Conservation (phyloP, 2,888 invertebrate species). For the Blastobasis lacticolella region DNA sequence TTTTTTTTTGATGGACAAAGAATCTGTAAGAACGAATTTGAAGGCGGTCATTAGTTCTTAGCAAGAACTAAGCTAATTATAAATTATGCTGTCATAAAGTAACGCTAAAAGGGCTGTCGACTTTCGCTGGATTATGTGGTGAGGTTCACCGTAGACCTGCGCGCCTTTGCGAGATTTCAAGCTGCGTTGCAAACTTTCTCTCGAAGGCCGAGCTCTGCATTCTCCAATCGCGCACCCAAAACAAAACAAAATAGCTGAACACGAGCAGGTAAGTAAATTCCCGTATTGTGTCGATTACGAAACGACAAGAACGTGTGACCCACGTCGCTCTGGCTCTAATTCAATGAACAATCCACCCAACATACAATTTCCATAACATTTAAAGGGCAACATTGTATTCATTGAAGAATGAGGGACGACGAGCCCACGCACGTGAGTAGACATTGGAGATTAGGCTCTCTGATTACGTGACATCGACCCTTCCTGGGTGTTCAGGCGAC, state of each 20-base stretch:
- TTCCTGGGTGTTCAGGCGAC: conserved; percentile 39
- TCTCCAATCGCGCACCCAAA: conserved; percentile 14
- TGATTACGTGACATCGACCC: conserved; percentile 59
- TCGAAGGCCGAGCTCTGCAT: conserved; percentile 1
- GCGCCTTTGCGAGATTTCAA: no score
- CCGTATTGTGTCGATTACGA: no score
- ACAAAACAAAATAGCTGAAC: background rate
- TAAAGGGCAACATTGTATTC: conserved; percentile 45
- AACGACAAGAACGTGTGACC: conserved; percentile 7
- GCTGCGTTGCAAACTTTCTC: conserved; percentile 15
- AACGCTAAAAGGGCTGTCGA: no score
- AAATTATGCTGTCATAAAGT: no score
- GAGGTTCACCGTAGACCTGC: no score
- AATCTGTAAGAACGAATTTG: no score
- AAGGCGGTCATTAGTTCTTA: no score
- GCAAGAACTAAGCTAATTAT: no score
- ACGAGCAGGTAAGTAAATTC: no score
- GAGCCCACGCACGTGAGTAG: conserved; percentile 56
- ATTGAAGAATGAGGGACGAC: conserved; percentile 26
- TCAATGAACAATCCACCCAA: conserved; percentile 12
- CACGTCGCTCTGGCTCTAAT: conserved; percentile 2
- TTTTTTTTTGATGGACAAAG: no score
- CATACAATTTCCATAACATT: conserved; percentile 32
- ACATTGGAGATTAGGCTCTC: conserved; percentile 57
- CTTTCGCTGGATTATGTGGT: no score